Evolutionary conservation across 2,113 vertebrate species (phyloP).

Genomic region (Strix uralensis): DNA sequence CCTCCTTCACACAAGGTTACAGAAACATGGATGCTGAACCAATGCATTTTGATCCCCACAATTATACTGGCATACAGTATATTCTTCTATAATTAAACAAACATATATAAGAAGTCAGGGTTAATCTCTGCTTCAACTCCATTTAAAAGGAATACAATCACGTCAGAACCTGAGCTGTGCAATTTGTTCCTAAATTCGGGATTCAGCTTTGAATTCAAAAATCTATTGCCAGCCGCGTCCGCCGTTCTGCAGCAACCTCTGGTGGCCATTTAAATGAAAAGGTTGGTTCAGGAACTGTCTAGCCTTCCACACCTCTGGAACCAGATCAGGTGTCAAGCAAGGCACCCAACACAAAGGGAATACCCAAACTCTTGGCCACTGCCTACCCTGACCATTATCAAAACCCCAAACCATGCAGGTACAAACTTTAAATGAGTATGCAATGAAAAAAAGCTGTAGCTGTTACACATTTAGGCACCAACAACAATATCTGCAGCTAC

Average conservation of each 20-base stretch:
- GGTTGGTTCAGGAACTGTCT: not conserved
- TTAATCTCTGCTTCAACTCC: not conserved
- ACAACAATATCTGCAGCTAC: not conserved
- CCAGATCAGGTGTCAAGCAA: not conserved
- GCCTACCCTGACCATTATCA: not conserved
- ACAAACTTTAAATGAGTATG: not conserved
- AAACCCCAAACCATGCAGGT: not conserved
- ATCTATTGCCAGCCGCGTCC: accelerated
- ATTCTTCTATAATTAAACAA: not conserved
- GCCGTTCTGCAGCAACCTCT: slow-evolving; percentile 57
- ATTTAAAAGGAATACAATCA: not conserved
- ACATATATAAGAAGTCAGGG: not conserved
- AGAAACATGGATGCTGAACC: not conserved
- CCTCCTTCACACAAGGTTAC: not conserved
- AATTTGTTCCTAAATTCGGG: not conserved
- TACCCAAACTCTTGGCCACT: not conserved
- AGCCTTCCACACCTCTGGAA: not conserved
- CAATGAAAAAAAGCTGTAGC: not conserved
- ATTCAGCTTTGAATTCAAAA: not conserved
- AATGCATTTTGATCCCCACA: not conserved
- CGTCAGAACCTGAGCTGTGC: not conserved
- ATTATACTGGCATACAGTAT: not conserved
- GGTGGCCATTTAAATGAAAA: not conserved
- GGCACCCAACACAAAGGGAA: not conserved
- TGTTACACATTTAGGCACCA: not conserved